A percentile compares a stretch with the other conserved stretches of the same genome.
Conservation (phyloP, 2,113 vertebrate genomes). For the Labeo catla region DNA sequence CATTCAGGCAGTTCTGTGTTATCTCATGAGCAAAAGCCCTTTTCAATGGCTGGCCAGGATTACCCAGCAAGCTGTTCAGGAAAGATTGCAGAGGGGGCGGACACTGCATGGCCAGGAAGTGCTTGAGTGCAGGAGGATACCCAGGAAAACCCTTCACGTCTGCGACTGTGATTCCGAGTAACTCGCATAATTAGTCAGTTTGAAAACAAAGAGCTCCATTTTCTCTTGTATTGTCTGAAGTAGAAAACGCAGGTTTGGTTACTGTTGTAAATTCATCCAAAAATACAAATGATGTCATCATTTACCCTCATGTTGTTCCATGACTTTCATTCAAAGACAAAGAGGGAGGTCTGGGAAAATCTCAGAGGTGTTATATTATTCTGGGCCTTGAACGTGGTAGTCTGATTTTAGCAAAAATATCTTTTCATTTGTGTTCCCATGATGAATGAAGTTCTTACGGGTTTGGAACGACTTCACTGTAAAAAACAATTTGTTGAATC, state of each 20-base stretch:
- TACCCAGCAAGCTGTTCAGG: slow-evolving; percentile 51
- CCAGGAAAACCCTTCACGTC: slow-evolving; percentile 46
- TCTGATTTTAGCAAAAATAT: too few relatives aligned
- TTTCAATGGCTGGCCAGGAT: slow-evolving; percentile 58
- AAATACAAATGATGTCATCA: background rate
- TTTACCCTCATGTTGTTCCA: background rate
- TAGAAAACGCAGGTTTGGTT: background rate
- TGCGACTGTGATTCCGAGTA: background rate
- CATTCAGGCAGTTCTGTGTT: slow-evolving; percentile 62
- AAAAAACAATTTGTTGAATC: too few relatives aligned
- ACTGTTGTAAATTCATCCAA: background rate
- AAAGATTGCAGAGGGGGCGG: slow-evolving; percentile 44
- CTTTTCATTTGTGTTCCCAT: too few relatives aligned
- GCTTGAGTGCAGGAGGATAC: slow-evolving; percentile 28
- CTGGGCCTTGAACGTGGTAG: too few relatives aligned
- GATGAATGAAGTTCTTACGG: too few relatives aligned
- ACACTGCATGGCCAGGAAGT: slow-evolving; percentile 5
- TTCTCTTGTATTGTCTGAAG: background rate
- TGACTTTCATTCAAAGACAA: background rate
- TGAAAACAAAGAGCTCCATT: background rate
- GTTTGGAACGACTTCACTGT: too few relatives aligned
- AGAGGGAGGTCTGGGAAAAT: background rate
- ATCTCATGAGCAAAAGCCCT: slow-evolving; percentile 59
- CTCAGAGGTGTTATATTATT: background rate
- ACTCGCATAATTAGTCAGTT: background rate